These are phyloP conservation scores for Drosophila auraria DNA, from an alignment of 1,140 invertebrate genomes.

Conservation along the genomic window DNA sequence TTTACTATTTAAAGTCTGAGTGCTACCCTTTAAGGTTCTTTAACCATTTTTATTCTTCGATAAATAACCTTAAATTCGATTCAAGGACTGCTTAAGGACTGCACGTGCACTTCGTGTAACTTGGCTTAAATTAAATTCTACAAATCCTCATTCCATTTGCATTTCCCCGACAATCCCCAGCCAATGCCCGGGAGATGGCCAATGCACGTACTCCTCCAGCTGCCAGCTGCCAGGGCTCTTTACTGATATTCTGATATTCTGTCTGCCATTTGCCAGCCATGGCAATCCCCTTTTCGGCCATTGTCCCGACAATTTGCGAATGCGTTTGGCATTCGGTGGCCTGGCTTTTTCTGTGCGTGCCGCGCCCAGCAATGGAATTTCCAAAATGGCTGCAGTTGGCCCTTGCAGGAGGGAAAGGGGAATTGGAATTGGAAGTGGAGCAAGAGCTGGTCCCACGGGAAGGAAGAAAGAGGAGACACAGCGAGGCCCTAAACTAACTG, in stretches of 20 bases:
- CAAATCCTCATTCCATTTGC: conserved; percentile 23
- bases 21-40: no score
- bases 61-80: background rate
- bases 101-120: conserved; percentile 1
- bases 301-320: conserved; percentile 51
- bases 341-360: conserved; percentile 47
- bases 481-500: conserved; percentile 36
- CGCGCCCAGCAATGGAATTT: conserved; percentile 43
- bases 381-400: conserved; percentile 15
- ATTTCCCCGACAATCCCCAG: conserved; percentile 14
- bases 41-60: accelerated
- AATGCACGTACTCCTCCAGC: conserved; percentile 23
- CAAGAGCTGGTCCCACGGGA: background rate
- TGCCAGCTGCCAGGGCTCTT: background rate
- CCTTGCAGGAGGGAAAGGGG: conserved; percentile 3
- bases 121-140: conserved; percentile 11
- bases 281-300: conserved; percentile 46
- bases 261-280: conserved; percentile 17
- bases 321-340: conserved; percentile 40
- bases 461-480: background rate
- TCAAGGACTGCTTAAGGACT: background rate
- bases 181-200: conserved; percentile 9
- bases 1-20: no score
- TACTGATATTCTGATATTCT: conserved; percentile 15
- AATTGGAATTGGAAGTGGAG: background rate